These are phyloP conservation scores for Auanema sp. DNA, from an alignment of 2,888 invertebrate species.

Conservation along the genomic window DNA sequence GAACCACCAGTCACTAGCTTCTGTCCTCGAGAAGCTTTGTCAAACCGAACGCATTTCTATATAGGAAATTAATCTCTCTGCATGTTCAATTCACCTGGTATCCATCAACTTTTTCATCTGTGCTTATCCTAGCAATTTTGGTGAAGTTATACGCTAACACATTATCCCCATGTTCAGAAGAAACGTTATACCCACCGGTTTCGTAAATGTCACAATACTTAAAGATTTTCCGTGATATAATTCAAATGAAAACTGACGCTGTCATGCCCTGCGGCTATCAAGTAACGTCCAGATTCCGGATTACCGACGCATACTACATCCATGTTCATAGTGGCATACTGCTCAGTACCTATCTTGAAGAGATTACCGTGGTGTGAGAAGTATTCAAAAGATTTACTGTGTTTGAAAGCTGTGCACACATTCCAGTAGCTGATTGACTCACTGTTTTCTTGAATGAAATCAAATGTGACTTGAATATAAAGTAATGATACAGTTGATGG, in stretches of 20 bases:
- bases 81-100: background rate
- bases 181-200: constrained; percentile 41
- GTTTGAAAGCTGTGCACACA: background rate
- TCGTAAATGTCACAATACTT: constrained; percentile 51
- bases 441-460: background rate
- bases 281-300: constrained; percentile 37
- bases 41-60: constrained; percentile 56
- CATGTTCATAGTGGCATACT: constrained; percentile 61
- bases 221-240: constrained; percentile 16
- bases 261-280: constrained; percentile 60
- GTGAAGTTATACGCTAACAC: constrained; percentile 29
- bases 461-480: constrained; percentile 6
- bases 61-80: background rate
- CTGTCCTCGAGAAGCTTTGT: constrained; percentile 33
- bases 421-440: background rate
- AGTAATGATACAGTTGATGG: background rate
- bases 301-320: constrained; percentile 42
- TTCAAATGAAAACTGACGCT: constrained; percentile 30
- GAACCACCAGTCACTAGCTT: constrained; percentile 55
- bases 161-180: constrained; percentile 14
- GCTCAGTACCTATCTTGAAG: constrained; percentile 48
- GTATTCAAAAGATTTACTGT: background rate
- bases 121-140: constrained; percentile 22
- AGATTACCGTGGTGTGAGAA: background rate
- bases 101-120: constrained; percentile 24